Percentiles rank a stretch among this genome's conserved stretches.
These are phyloP conservation scores for Torymus aiolomorphi DNA, from an alignment of 2,888 invertebrate species.

Conservation along the genomic window DNA sequence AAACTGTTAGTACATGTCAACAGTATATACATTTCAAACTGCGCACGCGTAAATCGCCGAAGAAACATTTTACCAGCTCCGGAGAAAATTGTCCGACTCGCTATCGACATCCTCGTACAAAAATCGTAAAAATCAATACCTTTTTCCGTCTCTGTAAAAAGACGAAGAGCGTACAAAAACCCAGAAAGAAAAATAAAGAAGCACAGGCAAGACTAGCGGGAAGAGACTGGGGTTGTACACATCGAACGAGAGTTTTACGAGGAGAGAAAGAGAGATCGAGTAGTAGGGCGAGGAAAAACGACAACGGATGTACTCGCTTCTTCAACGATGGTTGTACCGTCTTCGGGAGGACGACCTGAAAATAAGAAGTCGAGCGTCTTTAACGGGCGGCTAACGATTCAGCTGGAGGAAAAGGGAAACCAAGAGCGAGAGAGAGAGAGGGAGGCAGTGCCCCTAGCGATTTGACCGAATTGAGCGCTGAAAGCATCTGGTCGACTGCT, in stretches of 20 bases:
- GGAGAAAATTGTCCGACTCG: constrained; percentile 1
- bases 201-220: background rate
- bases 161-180: background rate
- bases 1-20: too few species aligned
- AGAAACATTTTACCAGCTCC: constrained; percentile 15
- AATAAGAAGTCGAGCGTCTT: constrained; percentile 51
- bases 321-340: constrained; percentile 30
- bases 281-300: background rate
- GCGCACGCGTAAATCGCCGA: background rate
- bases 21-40: too few species aligned
- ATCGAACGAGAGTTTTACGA: constrained; percentile 33
- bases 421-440: background rate
- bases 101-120: background rate
- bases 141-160: constrained; percentile 33
- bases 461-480: constrained; percentile 21
- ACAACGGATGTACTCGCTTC: background rate
- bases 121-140: constrained; percentile 47
- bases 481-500: background rate
- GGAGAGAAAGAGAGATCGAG: background rate
- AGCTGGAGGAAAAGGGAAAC: constrained; percentile 30
- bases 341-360: constrained; percentile 29
- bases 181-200: constrained; percentile 11
- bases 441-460: constrained; percentile 31
- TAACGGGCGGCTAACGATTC: constrained; percentile 53
- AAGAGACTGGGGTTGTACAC: background rate